Percentiles rank a stretch among this genome's conserved stretches.
phyloP scores from a whole-genome alignment of 2,113 vertebrate genomes.

The Aplodontia rufa region DNA sequence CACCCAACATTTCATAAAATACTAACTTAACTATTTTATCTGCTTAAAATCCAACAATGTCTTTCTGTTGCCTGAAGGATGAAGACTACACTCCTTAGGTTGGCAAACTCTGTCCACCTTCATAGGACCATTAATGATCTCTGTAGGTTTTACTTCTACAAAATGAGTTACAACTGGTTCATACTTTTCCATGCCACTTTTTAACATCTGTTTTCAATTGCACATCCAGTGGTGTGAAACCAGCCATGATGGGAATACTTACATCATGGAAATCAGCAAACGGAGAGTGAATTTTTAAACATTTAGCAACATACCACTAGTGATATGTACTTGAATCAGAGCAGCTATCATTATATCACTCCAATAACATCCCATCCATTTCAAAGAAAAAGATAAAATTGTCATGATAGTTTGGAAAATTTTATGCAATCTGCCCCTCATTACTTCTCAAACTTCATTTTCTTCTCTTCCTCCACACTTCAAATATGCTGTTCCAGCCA shows the following conservation, averaged over 20 bases:
- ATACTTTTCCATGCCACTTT: background rate
- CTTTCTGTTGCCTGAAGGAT: background rate
- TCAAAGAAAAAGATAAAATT: background rate
- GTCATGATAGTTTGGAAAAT: background rate
- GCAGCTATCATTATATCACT: background rate
- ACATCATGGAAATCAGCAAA: background rate
- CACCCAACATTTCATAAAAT: background rate
- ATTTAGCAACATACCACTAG: background rate
- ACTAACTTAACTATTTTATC: background rate
- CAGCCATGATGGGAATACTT: background rate
- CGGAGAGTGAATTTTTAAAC: background rate
- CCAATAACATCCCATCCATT: background rate
- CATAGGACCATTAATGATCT: background rate
- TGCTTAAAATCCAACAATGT: constrained; percentile 8
- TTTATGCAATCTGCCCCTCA: background rate
- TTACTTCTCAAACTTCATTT: background rate
- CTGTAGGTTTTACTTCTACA: background rate
- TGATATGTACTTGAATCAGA: constrained; percentile 10
- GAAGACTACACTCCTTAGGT: background rate
- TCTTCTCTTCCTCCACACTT: background rate
- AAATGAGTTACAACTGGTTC: background rate
- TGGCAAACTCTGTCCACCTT: background rate
- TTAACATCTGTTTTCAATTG: constrained; percentile 8
- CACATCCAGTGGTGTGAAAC: background rate
- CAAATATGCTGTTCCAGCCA: background rate